Evolutionary conservation across 2,888 invertebrate genomes (phyloP).

Genomic region (Morpho achilles): DNA sequence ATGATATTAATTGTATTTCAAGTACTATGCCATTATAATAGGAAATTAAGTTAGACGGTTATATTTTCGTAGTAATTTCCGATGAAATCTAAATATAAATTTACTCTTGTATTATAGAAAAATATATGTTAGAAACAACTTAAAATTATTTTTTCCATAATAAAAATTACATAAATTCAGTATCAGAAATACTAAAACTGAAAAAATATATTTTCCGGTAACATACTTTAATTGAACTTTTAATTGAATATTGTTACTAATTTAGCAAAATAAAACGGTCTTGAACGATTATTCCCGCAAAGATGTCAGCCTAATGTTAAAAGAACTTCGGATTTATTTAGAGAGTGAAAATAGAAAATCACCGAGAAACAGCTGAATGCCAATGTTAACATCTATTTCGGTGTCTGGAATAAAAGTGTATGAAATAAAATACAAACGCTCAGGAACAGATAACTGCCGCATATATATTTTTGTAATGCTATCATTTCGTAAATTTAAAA

Average conservation of each 20-base stretch:
- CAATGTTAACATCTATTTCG: conserved; percentile 68
- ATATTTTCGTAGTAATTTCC: too few species aligned
- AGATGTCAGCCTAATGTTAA: conserved; percentile 59
- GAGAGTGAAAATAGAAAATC: conserved; percentile 65
- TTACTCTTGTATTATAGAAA: too few species aligned
- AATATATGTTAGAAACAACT: too few species aligned
- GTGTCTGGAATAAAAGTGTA: conserved; percentile 45
- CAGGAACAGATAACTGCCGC: conserved; percentile 25
- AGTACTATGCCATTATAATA: too few species aligned
- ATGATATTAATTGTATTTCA: too few species aligned
- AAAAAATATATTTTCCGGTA: background rate
- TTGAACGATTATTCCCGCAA: conserved; percentile 30
- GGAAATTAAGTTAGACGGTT: too few species aligned
- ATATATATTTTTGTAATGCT: conserved; percentile 24
- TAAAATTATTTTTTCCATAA: too few species aligned
- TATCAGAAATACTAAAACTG: background rate
- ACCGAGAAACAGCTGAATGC: conserved; percentile 66
- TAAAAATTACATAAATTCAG: too few species aligned
- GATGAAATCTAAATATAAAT: too few species aligned
- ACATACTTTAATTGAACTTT: too few species aligned
- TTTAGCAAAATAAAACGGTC: conserved; percentile 2
- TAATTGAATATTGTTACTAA: too few species aligned
- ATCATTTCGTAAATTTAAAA: conserved; percentile 26
- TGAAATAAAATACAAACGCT: conserved; percentile 35
- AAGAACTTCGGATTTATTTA: conserved; percentile 54